These are phyloP conservation scores for Thinocorus orbignyianus DNA, from an alignment of 2,113 vertebrate genomes.

Conservation along the genomic window DNA sequence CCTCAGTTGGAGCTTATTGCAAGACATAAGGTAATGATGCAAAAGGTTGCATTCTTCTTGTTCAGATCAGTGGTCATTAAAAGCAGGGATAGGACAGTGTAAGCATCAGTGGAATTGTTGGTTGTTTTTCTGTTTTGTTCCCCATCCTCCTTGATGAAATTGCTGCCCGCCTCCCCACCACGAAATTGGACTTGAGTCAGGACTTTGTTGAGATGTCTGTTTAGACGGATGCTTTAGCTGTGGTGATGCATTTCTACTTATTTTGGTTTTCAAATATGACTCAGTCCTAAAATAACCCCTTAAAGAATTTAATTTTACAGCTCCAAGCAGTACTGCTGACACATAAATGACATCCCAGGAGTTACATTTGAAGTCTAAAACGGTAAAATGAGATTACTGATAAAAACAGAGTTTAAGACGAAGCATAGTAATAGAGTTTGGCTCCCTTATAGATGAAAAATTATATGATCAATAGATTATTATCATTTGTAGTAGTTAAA, in stretches of 20 bases:
- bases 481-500: neutral
- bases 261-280: neutral
- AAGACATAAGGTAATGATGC: neutral
- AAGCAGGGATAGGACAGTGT: neutral
- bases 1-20: neutral
- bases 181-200: neutral
- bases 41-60: neutral
- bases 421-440: neutral
- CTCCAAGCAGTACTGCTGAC: neutral
- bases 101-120: rapidly evolving
- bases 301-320: neutral
- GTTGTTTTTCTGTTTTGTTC: neutral
- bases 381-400: neutral
- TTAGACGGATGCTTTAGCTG: neutral
- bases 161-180: neutral
- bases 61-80: neutral
- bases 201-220: neutral
- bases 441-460: neutral
- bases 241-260: neutral
- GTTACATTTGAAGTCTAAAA: neutral
- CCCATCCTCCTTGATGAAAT: neutral
- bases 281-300: constrained; percentile 23
- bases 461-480: neutral
- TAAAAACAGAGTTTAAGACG: neutral
- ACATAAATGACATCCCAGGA: neutral